Conservation (phyloP, 2,113 vertebrate genomes). For the Steatornis caripensis region DNA sequence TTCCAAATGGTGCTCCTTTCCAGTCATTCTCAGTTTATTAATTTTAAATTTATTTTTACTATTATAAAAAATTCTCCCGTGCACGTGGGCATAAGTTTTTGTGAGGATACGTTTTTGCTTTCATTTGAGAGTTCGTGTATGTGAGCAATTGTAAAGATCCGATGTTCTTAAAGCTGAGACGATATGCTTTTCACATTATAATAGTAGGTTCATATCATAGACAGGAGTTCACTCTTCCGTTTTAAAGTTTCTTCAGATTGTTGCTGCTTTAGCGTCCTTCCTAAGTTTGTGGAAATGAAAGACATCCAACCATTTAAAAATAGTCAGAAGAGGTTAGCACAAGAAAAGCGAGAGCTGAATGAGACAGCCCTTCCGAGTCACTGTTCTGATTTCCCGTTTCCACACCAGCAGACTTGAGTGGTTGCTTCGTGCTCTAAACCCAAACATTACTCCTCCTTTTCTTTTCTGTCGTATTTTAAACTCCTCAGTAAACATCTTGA, state of each 20-base stretch:
- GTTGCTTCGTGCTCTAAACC: not conserved
- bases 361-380: not conserved
- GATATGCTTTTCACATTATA: not conserved
- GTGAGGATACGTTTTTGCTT: not conserved
- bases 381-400: not conserved
- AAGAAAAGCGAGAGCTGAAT: not conserved
- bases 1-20: not conserved
- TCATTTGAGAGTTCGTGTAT: not conserved
- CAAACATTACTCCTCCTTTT: not conserved
- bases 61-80: not conserved
- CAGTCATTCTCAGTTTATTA: not conserved
- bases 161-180: not conserved
- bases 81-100: fast-evolving
- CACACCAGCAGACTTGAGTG: not conserved
- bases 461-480: not conserved
- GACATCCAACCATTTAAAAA: not conserved
- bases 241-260: not conserved
- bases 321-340: not conserved
- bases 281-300: not conserved
- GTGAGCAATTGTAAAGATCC: not conserved
- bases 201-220: not conserved
- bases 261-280: not conserved
- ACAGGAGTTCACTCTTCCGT: not conserved
- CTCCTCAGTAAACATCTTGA: not conserved
- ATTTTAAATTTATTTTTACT: not conserved